Percentiles rank a stretch among this genome's conserved stretches.
Conservation (phyloP, 1,140 invertebrate genomes). For the Holcopasites calliopsidis region DNA sequence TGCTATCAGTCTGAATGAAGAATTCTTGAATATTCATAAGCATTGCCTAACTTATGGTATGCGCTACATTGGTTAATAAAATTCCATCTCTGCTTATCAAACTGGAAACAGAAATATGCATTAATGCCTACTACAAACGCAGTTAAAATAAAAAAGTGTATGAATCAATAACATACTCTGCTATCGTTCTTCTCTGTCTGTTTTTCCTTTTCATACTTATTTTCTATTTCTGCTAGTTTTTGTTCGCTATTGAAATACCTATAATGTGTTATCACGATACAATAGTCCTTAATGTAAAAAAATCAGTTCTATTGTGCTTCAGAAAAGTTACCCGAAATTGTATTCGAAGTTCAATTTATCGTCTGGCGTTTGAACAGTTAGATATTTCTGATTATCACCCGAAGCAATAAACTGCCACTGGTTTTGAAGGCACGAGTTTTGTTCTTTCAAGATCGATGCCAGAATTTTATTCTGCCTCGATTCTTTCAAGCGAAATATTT, state of each 20-base stretch:
- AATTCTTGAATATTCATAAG: slow-evolving; percentile 12
- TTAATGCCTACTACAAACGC: not conserved
- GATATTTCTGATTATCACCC: slow-evolving; percentile 13
- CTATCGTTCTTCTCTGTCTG: slow-evolving; percentile 24
- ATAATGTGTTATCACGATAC: not conserved
- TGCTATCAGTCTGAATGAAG: not conserved
- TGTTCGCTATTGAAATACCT: slow-evolving; percentile 5
- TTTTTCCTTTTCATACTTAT: not conserved
- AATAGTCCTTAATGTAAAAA: not conserved
- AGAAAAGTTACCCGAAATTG: slow-evolving; percentile 14
- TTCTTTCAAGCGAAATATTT: slow-evolving; percentile 1
- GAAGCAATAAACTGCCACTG: slow-evolving; percentile 20
- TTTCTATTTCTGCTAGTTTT: not conserved
- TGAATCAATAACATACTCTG: slow-evolving; percentile 22
- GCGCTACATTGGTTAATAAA: slow-evolving; percentile 56
- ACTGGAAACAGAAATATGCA: slow-evolving; percentile 24
- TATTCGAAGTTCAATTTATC: not conserved
- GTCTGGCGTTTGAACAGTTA: not conserved
- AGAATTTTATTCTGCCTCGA: not conserved
- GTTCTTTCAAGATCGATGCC: not conserved
- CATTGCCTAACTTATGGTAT: slow-evolving; percentile 42
- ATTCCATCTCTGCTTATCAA: slow-evolving; percentile 50
- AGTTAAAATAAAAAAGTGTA: slow-evolving; percentile 1
- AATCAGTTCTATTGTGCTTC: too few species aligned
- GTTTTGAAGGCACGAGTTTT: not conserved